These are phyloP conservation scores for Sitobion miscanthi DNA, from an alignment of 1,140 invertebrate genomes.

Conservation along the genomic window DNA sequence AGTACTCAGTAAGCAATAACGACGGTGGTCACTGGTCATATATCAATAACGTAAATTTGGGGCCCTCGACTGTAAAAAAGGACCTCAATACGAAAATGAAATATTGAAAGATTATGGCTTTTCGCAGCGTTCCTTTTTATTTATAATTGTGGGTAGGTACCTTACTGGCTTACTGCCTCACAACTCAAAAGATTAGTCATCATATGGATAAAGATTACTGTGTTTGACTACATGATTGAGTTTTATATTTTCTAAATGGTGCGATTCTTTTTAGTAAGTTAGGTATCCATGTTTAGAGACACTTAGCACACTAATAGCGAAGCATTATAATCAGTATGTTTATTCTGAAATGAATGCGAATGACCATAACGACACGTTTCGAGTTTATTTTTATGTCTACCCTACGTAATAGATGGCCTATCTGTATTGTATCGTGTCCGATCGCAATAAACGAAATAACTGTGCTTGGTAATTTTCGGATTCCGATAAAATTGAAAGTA, in stretches of 20 bases:
- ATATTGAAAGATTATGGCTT: not conserved
- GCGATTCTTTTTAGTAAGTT: not conserved
- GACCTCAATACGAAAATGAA: not conserved
- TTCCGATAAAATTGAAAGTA: not conserved
- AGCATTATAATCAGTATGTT: not conserved
- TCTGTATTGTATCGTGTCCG: not conserved
- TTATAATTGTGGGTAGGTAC: too few relatives aligned
- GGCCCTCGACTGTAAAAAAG: too few relatives aligned
- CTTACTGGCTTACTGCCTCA: too few relatives aligned
- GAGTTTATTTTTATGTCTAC: not conserved
- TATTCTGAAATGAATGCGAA: not conserved
- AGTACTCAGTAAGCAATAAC: too few relatives aligned
- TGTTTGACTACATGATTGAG: not conserved
- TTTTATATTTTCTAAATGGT: not conserved
- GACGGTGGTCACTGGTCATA: too few relatives aligned
- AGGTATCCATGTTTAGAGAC: not conserved
- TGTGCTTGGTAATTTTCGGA: not conserved
- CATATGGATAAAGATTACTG: too few relatives aligned
- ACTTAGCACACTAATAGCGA: not conserved
- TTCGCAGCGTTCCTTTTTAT: not conserved
- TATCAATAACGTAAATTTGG: too few relatives aligned
- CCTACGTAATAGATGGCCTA: not conserved
- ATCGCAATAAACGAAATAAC: not conserved
- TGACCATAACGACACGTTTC: not conserved
- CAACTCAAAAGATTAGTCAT: not conserved